phyloP scores from a whole-genome alignment of 64 coral and sea anemone genomes.

The Porites australiensis region DNA sequence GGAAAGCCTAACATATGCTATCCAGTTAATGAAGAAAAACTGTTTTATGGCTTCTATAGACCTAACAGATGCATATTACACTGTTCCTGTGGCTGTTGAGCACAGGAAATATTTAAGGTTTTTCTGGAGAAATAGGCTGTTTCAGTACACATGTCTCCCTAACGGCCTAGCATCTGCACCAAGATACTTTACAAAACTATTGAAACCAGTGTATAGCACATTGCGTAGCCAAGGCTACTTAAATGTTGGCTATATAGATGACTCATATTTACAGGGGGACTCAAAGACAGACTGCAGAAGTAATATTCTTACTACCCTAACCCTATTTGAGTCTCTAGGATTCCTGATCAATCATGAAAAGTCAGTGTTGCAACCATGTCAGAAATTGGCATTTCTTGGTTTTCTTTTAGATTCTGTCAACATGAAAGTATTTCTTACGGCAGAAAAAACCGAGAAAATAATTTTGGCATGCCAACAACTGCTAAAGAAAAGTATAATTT shows the following conservation, averaged over 20 bases:
- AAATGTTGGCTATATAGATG: conserved; percentile 51
- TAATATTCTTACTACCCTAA: conserved; percentile 22
- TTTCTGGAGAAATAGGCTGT: conserved; percentile 47
- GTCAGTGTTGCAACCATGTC: conserved; percentile 54
- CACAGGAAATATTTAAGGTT: conserved; percentile 64
- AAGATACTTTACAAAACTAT: conserved; percentile 25
- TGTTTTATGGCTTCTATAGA: conserved; percentile 55
- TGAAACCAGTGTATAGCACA: conserved; percentile 22
- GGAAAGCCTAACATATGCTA: conserved; percentile 35
- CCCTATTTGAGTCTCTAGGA: conserved; percentile 42
- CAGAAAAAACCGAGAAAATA: conserved; percentile 65
- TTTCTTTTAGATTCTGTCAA: conserved; percentile 56
- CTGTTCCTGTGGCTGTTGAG: conserved; percentile 38
- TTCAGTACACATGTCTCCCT: conserved; percentile 43
- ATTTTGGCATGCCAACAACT: conserved; percentile 40
- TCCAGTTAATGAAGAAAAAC: conserved; percentile 46
- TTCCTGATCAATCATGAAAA: conserved; percentile 52
- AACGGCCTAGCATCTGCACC: conserved; percentile 37
- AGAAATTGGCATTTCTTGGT: conserved; percentile 70
- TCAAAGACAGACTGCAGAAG: conserved; percentile 35
- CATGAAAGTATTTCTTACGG: conserved; percentile 57
- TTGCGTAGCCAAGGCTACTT: conserved; percentile 39
- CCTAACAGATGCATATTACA: conserved; percentile 54
- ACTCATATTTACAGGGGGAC: conserved; percentile 64
- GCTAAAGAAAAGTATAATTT: conserved; percentile 24